Evolutionary conservation across 2,888 invertebrate genomes (phyloP), one percentile per base, ranked within the genome.

Genomic region (Ochropleura plecta): DNA sequence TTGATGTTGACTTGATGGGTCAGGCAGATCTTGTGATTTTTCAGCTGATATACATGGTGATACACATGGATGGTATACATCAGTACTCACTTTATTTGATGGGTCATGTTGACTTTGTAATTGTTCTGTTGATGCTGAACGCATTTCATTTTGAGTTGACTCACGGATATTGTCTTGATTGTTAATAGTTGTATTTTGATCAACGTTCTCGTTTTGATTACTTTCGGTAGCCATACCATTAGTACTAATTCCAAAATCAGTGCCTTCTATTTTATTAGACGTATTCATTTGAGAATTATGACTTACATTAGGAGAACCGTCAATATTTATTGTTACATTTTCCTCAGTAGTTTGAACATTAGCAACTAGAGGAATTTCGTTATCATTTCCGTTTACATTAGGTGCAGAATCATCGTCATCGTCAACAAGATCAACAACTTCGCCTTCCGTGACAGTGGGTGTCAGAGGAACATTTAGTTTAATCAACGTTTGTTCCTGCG

Each of bases 371-470:
- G 69, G 8, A 6, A 10, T 51, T 72, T 60, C 46, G 0, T 48
- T 64, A 40, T 62, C 70, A 49, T 40, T 62, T 44, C 72, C 42
- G 20, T 40, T 49, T 60, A 49, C 42, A 10, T 48, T 64, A 60
- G 49, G 30, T 20, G 18, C 51, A 62, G 57, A n/a, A 42, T n/a
- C 68, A 20, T 79, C 79, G 30, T 86, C 85, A 60, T 87, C 88
- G 53, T 78, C 81, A 60, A 83, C 68, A 40, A 87, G 76, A 76
- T 81, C 68, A 60, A 88, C 79, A 40, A 86, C 57, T 73, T 86
- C 87, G 20, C 55, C 60, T 12, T 40, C 64, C 10, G 16, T 49
- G 40, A 48, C 44, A 84, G 3, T 12, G 5, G 44, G 14, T 18
- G 20, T 30, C 2, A 42, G 42, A 1, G 8, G 12, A 14, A 8